phyloP scores from a whole-genome alignment of 2,797 vertebrate species.

The Catamblyrhynchus diadema region DNA sequence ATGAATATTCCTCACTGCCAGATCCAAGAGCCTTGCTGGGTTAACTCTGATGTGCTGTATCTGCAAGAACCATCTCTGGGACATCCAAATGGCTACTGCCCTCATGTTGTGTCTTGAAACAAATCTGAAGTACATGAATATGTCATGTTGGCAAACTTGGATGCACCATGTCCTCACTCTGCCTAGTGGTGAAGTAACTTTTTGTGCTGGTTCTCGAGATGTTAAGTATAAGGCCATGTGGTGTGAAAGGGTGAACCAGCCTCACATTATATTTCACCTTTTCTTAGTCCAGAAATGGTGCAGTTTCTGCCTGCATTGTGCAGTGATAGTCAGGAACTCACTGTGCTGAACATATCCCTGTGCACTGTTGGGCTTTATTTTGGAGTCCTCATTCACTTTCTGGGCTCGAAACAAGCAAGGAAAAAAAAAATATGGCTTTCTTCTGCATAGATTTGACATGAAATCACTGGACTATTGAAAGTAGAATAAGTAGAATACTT shows the following conservation, averaged over 20 bases:
- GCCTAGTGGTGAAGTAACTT: not conserved
- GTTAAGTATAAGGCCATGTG: accelerated
- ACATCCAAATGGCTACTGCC: not conserved
- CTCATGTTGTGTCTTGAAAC: not conserved
- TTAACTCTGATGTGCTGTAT: accelerated
- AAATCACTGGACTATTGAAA: not conserved
- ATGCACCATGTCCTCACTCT: accelerated
- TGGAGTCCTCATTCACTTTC: not conserved
- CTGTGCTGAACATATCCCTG: not conserved
- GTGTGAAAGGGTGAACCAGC: not conserved
- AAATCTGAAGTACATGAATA: not conserved
- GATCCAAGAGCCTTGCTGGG: not conserved
- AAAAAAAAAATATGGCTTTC: not conserved
- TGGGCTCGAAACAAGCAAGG: not conserved
- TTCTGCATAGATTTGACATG: not conserved
- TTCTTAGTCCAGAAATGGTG: not conserved
- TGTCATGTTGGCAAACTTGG: accelerated
- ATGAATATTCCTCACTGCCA: not conserved
- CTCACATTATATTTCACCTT: not conserved
- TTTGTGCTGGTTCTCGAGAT: not conserved
- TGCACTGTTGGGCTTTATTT: not conserved
- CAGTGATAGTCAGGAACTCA: accelerated
- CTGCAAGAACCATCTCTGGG: not conserved
- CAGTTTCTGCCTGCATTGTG: not conserved
- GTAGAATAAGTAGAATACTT: not conserved